Base-by-base conservation (phyloP, 2,888 invertebrate genomes). In the Drosophila hamatofila region DNA sequence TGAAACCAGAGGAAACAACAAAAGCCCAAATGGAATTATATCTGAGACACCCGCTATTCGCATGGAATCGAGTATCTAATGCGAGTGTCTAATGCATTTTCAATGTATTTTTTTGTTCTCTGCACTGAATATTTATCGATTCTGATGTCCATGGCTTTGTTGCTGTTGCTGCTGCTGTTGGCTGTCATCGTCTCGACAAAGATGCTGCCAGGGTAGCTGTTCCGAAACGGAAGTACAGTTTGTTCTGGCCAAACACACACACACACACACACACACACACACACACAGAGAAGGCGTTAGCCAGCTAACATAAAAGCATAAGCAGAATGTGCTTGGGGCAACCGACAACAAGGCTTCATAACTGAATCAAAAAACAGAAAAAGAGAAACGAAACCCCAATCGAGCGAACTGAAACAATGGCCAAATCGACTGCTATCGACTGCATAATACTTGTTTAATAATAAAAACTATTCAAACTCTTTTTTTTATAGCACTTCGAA, bases 71-170 rank as follows among this genome's bases (percentile, higher is more conserved):
- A 16, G 16, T 23, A 35, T 54, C 54, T 37, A 37, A 89, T 79
- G 84, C 76, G 84, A 69, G 65, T 66, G 79, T 89, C 89, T 85
- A 85, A 85, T 85, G 84, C 89, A 89, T 89, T 85, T 85, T 83
- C 84, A 89, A 85, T 89, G 84, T 85, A 89, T 79, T 83, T 79
- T 76, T 78, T 71, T 81, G 39, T 81, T 46, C 63, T 71, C 66
- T 75, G 83, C 63, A 54, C 74, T 81, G 84, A 74, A 84, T 89
- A 81, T 85, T 89, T 89, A 89, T 89, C 76, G 89, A 84, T 86
- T 84, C 56, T 49, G 63, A 69, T 75, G 70, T 71, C 64, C 70
- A 51, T 65, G 61, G 48, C 57, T n/a, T 44, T 30, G 44, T 16
- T 14, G 42, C 21, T 41, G 51, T 16, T 18, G 23, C 11, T 51